Conservation (phyloP, 2,888 invertebrate genomes). For the Syrphus vitripennis region DNA sequence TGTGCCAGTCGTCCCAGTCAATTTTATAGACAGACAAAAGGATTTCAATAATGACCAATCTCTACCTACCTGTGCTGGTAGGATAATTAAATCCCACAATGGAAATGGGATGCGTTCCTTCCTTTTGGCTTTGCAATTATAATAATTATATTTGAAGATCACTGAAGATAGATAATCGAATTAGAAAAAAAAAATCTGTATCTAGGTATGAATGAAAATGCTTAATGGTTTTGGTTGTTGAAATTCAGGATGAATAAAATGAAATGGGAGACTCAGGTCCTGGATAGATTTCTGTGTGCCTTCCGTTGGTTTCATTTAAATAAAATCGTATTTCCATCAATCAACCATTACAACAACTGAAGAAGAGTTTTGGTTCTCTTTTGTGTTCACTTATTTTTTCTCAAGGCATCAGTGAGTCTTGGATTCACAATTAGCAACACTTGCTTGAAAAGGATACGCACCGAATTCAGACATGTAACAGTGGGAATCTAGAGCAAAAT, state of each 20-base stretch:
- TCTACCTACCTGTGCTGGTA: conserved; percentile 45
- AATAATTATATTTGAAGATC: conserved; percentile 69
- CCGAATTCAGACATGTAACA: conserved; percentile 17
- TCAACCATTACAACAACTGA: conserved; percentile 58
- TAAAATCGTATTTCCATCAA: conserved; percentile 68
- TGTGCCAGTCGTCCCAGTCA: not conserved
- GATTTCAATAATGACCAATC: conserved; percentile 47
- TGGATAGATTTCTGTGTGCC: not conserved
- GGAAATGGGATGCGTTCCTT: conserved; percentile 37
- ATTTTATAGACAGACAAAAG: conserved; percentile 42
- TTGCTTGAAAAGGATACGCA: conserved; percentile 54
- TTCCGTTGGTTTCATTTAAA: conserved; percentile 61
- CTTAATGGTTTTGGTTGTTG: conserved; percentile 34
- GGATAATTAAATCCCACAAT: conserved; percentile 68
- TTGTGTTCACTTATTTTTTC: not conserved
- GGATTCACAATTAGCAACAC: conserved; percentile 64
- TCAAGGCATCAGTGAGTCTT: not conserved
- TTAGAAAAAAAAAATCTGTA: conserved; percentile 15
- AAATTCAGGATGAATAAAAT: conserved; percentile 8
- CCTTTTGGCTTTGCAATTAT: conserved; percentile 62
- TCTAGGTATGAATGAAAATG: conserved; percentile 66
- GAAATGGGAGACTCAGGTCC: conserved; percentile 51
- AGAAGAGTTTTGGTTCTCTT: conserved; percentile 23
- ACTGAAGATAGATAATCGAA: conserved; percentile 68
- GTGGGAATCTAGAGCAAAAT: conserved; percentile 60